A percentile compares a stretch with the other conserved stretches of the same genome.
Conservation (phyloP, 2,888 invertebrate genomes). For the Alcis repandata region DNA sequence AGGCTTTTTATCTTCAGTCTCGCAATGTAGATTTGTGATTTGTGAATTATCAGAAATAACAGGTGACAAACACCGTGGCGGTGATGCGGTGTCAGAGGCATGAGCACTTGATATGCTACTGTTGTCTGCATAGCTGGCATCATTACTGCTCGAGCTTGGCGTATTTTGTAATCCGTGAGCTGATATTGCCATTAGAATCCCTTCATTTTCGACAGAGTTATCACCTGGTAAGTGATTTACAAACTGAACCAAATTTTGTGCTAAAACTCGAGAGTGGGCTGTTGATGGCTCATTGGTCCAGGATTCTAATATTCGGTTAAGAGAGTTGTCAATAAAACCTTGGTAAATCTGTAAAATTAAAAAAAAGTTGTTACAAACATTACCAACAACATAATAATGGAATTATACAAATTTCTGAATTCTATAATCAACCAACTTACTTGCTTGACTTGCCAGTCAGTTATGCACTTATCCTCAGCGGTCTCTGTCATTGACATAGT, state of each 20-base stretch:
- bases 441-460: slow-evolving; percentile 89
- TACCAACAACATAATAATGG: neutral
- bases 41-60: slow-evolving; percentile 55
- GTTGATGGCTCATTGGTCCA: slow-evolving; percentile 83
- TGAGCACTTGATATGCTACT: slow-evolving; percentile 38
- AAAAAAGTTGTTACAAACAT: neutral
- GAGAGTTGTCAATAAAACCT: slow-evolving; percentile 90
- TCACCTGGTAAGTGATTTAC: slow-evolving; percentile 85
- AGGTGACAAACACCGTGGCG: slow-evolving; percentile 48
- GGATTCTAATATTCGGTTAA: slow-evolving; percentile 89
- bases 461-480: slow-evolving; percentile 76
- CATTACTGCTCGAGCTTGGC: slow-evolving; percentile 55
- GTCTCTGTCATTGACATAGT: slow-evolving; percentile 58
- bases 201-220: slow-evolving; percentile 89
- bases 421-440: slow-evolving; percentile 54
- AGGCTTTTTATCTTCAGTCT: slow-evolving; percentile 41
- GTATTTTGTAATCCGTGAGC: slow-evolving; percentile 89
- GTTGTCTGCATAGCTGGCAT: slow-evolving; percentile 34
- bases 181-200: slow-evolving; percentile 91
- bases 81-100: slow-evolving; percentile 45
- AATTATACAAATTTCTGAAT: neutral
- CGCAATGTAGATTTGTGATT: slow-evolving; percentile 45
- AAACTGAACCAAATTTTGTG: slow-evolving; percentile 82
- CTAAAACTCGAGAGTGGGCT: slow-evolving; percentile 65
- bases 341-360: slow-evolving; percentile 83